Evolutionary conservation across 1,140 invertebrate species (phyloP).

Genomic region (Heliconius himera): DNA sequence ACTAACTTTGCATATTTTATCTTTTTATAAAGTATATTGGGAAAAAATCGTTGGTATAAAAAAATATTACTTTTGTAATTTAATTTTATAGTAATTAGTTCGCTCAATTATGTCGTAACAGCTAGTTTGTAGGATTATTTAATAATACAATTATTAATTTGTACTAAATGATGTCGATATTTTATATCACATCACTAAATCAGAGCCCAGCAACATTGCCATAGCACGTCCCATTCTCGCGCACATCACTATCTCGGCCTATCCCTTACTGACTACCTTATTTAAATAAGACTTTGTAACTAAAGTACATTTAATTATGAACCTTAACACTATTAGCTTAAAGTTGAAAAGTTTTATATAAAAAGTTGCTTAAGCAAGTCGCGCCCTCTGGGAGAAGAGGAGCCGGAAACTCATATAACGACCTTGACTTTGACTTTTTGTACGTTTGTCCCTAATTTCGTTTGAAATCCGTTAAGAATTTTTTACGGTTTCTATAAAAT

Average conservation of each 20-base stretch:
- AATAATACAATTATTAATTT: no score
- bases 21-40: no score
- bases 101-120: no score
- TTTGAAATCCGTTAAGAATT: conserved; percentile 1
- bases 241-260: conserved; percentile 50
- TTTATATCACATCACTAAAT: conserved; percentile 44
- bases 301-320: conserved; percentile 46
- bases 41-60: no score
- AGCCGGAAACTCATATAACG: conserved; percentile 59
- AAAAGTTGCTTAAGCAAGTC: conserved; percentile 63
- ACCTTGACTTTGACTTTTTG: conserved; percentile 40
- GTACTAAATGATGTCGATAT: neutral
- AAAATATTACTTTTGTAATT: no score
- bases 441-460: conserved; percentile 12
- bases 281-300: conserved; percentile 72
- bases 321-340: conserved; percentile 45
- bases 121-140: no score
- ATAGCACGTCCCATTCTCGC: conserved; percentile 51
- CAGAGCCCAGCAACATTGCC: conserved; percentile 69
- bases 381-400: conserved; percentile 62
- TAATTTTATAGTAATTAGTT: no score
- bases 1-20: no score
- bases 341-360: conserved; percentile 43
- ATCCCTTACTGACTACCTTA: conserved; percentile 71
- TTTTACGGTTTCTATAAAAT: conserved; percentile 5